A percentile compares a stretch with the other conserved stretches of the same genome.
Evolutionary conservation across 1,140 invertebrate genomes (phyloP).

Genomic region (Himalopsyche phryganea): DNA sequence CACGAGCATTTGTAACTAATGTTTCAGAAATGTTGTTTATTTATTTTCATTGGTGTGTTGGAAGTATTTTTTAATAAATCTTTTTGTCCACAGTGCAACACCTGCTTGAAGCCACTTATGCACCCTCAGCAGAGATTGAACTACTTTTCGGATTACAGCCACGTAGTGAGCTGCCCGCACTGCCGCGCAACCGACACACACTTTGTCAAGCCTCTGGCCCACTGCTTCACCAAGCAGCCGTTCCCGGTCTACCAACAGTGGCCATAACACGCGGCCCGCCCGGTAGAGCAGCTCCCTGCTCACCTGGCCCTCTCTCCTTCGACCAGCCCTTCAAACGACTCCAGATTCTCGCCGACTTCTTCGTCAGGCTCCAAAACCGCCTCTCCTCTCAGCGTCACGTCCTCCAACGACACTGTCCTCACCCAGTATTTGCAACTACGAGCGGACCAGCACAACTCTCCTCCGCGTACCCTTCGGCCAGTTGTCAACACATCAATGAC

Average conservation of each 20-base stretch:
- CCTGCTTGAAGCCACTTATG: slow-evolving; percentile 80
- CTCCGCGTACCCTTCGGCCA: slow-evolving; percentile 46
- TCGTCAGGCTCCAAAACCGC: slow-evolving; percentile 22
- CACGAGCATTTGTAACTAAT: no score
- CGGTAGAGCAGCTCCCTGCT: slow-evolving; percentile 51
- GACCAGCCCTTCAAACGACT: slow-evolving; percentile 33
- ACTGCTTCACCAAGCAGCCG: slow-evolving; percentile 72
- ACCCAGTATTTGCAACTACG: not conserved
- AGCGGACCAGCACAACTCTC: slow-evolving; percentile 4
- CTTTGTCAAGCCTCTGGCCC: slow-evolving; percentile 85
- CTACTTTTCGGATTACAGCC: slow-evolving; percentile 95
- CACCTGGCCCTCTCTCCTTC: slow-evolving; percentile 43
- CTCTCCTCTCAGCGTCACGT: slow-evolving; percentile 14
- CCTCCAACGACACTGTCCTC: not conserved
- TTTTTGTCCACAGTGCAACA: slow-evolving; percentile 74
- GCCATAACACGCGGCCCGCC: slow-evolving; percentile 79
- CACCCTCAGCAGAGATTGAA: slow-evolving; percentile 82
- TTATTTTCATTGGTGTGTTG: no score
- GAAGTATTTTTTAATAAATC: no score
- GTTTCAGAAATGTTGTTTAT: no score
- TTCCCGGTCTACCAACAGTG: slow-evolving; percentile 68
- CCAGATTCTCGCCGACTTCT: slow-evolving; percentile 24
- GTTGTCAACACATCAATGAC: slow-evolving; percentile 52
- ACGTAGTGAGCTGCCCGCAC: slow-evolving; percentile 84
- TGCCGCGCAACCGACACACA: slow-evolving; percentile 88